Evolutionary conservation across 2,797 vertebrate genomes (phyloP), one percentile per base, ranked within the genome.

Genomic region (Gorsachius magnificus): DNA sequence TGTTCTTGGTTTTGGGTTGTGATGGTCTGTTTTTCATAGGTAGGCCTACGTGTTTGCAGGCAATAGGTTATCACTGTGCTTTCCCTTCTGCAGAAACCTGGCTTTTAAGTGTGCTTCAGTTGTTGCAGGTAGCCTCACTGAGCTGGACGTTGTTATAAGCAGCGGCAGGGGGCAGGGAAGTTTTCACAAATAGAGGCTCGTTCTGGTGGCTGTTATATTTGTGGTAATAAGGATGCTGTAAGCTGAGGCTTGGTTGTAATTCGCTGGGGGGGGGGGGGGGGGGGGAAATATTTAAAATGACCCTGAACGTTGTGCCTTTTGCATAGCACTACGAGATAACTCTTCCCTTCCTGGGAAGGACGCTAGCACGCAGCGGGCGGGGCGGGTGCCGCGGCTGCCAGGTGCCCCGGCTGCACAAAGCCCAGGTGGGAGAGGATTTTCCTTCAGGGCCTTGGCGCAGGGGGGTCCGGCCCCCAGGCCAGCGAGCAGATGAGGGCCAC

Each of bases 271-370:
- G n/a, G n/a, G n/a, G n/a, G n/a, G n/a, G n/a, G n/a, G n/a, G n/a
- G n/a, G n/a, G n/a, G n/a, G n/a, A n/a, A n/a, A n/a, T n/a, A n/a
- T n/a, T n/a, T 38, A 28, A 28, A 36, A 36, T 11, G 46, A 2
- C 1, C 18, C 28, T 3, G n/a, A 13, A 38, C 1, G 1, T 2
- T 4, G 45, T 22, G 41, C 38, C 17, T 33, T 43, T 26, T 12
- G 28, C 43, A 5, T 0, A 36, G 41, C 11, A 3, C 15, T 0
- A 3, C 12, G n/a, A 1, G 2, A 2, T 13, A 19, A 13, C 63
- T 28, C 48, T 33, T 33, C 41, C 36, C 61, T 65, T 22, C 20
- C 50, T n/a, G 14, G 5, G 3, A 70, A 4, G 69, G 74, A 6
- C 48, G 31, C 46, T 35, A 24, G 8, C 46, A 2, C 7, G 2